Conservation (phyloP, 2,113 vertebrate species). For the Silurus asotus region DNA sequence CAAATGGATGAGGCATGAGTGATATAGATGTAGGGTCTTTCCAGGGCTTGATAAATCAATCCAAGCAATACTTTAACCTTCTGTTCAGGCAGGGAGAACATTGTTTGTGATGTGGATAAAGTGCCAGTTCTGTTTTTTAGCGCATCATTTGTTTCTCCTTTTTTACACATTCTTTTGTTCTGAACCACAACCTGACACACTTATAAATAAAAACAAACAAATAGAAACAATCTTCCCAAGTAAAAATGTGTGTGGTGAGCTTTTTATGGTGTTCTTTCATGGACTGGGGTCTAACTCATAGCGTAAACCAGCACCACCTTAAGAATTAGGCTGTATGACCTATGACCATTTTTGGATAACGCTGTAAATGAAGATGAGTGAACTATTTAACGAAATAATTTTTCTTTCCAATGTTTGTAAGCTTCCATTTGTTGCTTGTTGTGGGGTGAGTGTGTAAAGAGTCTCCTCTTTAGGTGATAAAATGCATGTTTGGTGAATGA, state of each 20-base stretch:
- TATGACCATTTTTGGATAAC: neutral
- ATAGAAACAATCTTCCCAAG: neutral
- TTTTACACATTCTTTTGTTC: neutral
- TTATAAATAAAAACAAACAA: neutral
- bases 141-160: neutral
- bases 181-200: neutral
- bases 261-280: neutral
- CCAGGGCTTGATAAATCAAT: slow-evolving; percentile 5
- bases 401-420: neutral
- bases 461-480: neutral
- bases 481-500: neutral
- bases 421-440: neutral
- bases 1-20: neutral
- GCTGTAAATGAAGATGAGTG: neutral
- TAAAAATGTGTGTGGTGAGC: neutral
- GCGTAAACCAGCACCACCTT: neutral
- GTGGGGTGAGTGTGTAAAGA: neutral
- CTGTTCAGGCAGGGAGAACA: neutral
- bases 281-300: neutral
- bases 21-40: neutral
- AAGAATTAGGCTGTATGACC: neutral
- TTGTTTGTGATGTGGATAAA: slow-evolving; percentile 1
- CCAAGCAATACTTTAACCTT: neutral
- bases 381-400: neutral
- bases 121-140: neutral